Base-by-base conservation (phyloP, 1,140 invertebrate species). In the Pogonomyrmex californicus region DNA sequence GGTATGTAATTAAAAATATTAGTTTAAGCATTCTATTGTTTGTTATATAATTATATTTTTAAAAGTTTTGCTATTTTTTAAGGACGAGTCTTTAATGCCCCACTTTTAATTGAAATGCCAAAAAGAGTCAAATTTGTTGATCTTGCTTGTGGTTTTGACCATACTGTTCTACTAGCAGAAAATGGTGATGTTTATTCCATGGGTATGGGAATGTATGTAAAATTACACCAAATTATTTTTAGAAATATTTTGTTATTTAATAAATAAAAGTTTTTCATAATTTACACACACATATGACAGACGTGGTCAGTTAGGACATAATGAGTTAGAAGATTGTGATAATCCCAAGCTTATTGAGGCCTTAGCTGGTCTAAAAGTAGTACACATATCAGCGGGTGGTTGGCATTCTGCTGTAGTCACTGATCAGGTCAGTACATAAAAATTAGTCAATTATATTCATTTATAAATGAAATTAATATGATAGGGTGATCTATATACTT, bases 371-470 rank as follows among this genome's bases (percentile, higher is more conserved):
- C 94, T 99, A 9, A 96, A 96, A 92, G 94, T 96, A 70, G 93
- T 94, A 30, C 95, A 96, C 90, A 97, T 98, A 86, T 96, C 97
- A 85, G 97, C 97, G 73, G 97, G 97, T 17, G 98, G 98, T 30
- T 99, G 98, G 98, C 98, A 99, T 95, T 97, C 97, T 54, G 96
- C 97, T 73, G 98, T 97, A 47, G 92, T 99, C 9, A 98, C 97
- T 88, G 96, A 96, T 89, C 96, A 95, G 81, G 95, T 95, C 77
- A 85, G 62, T 62, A 4, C 3, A 47, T 63, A 51, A 36, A 73
- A 65, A 51, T 65, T 63, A 12, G 3, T 63, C 23, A 44, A 33
- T 33, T 86, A 4, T 23, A 30, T 36, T 1, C 70, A 33, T n/a
- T 71, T 30, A 2, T 41, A 58, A 58, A 12, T 63, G 9, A 87